phyloP scores from a whole-genome alignment of 2,113 vertebrate species.

The Benitochromis conjunctus region DNA sequence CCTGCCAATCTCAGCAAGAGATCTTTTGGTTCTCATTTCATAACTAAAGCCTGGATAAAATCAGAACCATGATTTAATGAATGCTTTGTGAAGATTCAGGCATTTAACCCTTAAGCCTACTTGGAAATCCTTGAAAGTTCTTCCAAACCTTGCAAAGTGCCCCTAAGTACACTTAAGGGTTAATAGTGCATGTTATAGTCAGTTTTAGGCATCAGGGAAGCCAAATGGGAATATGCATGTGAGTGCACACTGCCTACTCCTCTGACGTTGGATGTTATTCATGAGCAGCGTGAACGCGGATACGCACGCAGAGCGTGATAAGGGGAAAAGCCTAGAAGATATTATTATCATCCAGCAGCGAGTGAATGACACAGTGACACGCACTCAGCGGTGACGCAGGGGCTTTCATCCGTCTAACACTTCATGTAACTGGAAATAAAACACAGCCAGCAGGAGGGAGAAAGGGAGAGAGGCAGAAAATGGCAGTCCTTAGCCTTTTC shows the following conservation, averaged over 20 bases:
- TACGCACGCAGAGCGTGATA: not conserved
- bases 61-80: not conserved
- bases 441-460: not conserved
- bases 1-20: not conserved
- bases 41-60: not conserved
- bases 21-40: not conserved
- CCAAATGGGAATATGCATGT: not conserved
- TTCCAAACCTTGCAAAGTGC: too few relatives aligned
- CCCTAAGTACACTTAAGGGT: too few relatives aligned
- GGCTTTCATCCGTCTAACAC: conserved; percentile 40
- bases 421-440: conserved; percentile 38
- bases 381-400: conserved; percentile 50
- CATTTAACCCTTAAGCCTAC: too few relatives aligned
- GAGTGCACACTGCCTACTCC: not conserved
- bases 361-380: conserved; percentile 61
- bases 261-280: conserved; percentile 35
- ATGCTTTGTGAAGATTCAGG: not conserved
- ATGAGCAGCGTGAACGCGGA: not conserved
- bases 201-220: not conserved
- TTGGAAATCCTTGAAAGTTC: too few relatives aligned
- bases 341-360: conserved; percentile 23
- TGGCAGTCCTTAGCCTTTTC: conserved; percentile 50
- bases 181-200: not conserved
- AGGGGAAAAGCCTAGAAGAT: conserved; percentile 27
- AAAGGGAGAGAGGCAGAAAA: not conserved